phyloP scores from a whole-genome alignment of 2,888 invertebrate species.

The Pyrrhosoma nymphula region DNA sequence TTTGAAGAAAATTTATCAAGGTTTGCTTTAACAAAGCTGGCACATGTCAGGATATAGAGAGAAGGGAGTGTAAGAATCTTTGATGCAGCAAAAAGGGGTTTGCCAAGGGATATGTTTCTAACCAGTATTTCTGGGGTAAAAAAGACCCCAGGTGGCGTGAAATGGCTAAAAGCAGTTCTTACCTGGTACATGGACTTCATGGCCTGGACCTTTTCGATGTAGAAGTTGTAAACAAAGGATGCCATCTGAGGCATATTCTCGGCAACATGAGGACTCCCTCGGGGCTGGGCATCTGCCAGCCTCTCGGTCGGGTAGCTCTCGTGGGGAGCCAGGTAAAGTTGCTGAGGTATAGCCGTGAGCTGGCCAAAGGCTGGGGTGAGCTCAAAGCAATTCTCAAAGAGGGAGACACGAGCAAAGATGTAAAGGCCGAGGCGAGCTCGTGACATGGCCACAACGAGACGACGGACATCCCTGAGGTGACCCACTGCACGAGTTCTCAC shows the following conservation, averaged over 20 bases:
- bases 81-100: too few relatives aligned
- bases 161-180: slow-evolving; percentile 73
- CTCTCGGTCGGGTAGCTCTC: slow-evolving; percentile 90
- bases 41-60: too few relatives aligned
- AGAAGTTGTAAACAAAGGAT: slow-evolving; percentile 95
- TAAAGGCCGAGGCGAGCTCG: slow-evolving; percentile 97
- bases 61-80: too few relatives aligned
- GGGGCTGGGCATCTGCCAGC: slow-evolving; percentile 77
- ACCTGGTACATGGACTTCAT: slow-evolving; percentile 80
- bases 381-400: slow-evolving; percentile 98
- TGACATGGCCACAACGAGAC: slow-evolving; percentile 98
- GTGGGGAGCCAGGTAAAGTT: slow-evolving; percentile 88
- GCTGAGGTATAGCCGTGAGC: slow-evolving; percentile 90
- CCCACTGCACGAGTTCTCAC: slow-evolving; percentile 98
- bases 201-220: slow-evolving; percentile 86
- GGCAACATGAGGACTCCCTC: slow-evolving; percentile 81
- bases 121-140: too few relatives aligned
- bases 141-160: too few relatives aligned
- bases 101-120: too few relatives aligned
- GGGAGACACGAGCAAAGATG: slow-evolving; percentile 93
- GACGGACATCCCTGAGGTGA: slow-evolving; percentile 96
- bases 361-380: slow-evolving; percentile 96
- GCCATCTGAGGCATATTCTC: slow-evolving; percentile 97
- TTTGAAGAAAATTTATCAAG: too few relatives aligned
- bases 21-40: too few relatives aligned